These are phyloP conservation scores for Echeneis naucrates DNA, from an alignment of 2,797 vertebrate species.

Conservation along the genomic window DNA sequence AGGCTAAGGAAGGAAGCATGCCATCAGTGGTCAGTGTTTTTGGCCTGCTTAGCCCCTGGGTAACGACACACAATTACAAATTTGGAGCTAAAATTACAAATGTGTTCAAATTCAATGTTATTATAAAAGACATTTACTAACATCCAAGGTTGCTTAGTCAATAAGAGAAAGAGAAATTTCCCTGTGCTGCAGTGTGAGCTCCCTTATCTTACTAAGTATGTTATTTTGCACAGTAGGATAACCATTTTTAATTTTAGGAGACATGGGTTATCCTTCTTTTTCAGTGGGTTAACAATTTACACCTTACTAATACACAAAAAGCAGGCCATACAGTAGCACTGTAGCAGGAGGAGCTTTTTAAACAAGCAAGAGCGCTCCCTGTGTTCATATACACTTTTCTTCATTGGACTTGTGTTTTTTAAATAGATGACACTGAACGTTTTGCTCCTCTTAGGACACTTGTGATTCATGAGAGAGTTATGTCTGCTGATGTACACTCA, in stretches of 20 bases:
- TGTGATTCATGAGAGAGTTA: no score
- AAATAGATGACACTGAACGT: conserved; percentile 12
- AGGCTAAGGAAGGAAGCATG: conserved; percentile 79
- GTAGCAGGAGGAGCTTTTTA: background rate
- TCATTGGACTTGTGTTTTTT: background rate
- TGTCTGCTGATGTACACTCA: background rate
- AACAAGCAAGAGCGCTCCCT: conserved; percentile 6
- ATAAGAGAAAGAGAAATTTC: conserved; percentile 23
- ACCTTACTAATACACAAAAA: conserved; percentile 15
- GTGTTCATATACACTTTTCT: background rate
- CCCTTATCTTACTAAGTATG: conserved; percentile 52
- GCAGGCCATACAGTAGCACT: conserved; percentile 8
- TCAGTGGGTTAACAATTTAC: conserved; percentile 19
- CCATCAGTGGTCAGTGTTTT: conserved; percentile 57
- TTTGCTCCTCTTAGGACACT: background rate
- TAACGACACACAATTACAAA: conserved; percentile 26
- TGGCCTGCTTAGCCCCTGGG: conserved; percentile 28
- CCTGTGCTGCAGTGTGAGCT: conserved; percentile 26
- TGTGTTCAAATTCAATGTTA: conserved; percentile 1
- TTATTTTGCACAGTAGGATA: conserved; percentile 40
- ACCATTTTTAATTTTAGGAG: conserved; percentile 2
- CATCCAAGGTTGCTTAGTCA: conserved; percentile 36
- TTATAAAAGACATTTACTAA: conserved; percentile 41
- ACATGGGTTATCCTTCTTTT: conserved; percentile 7
- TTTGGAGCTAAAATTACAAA: conserved; percentile 22